Evolutionary conservation across 2,888 invertebrate species (phyloP).

Genomic region (Allygus modestus): DNA sequence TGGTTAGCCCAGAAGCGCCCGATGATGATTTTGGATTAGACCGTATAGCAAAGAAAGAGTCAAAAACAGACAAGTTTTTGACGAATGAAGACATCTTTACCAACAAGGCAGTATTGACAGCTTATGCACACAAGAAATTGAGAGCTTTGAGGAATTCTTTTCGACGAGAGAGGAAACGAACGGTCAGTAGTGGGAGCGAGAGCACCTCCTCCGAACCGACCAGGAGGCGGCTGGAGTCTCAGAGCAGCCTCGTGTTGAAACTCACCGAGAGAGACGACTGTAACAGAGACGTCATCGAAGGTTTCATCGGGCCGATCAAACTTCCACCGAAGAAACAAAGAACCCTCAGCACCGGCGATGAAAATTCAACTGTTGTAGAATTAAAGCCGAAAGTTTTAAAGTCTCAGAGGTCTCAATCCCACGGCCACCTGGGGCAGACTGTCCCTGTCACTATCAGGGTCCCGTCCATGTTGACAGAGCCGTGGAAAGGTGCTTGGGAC

Average conservation of each 20-base stretch:
- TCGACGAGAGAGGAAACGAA: constrained; percentile 32
- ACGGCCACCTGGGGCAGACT: not conserved
- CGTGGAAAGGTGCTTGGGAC: constrained; percentile 48
- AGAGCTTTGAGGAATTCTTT: constrained; percentile 38
- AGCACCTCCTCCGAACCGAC: constrained; percentile 20
- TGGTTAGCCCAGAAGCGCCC: not conserved
- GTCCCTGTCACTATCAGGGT: not conserved
- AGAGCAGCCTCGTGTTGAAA: constrained; percentile 29
- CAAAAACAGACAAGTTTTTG: not conserved
- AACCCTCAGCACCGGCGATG: constrained; percentile 11
- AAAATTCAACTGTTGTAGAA: not conserved
- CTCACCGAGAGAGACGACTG: constrained; percentile 13
- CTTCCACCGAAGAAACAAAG: constrained; percentile 35
- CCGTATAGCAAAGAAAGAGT: not conserved
- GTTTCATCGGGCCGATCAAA: constrained; percentile 12
- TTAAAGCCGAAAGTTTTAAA: not conserved
- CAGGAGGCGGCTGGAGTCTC: constrained; percentile 1
- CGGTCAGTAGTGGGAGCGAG: constrained; percentile 14
- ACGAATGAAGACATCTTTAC: constrained; percentile 32
- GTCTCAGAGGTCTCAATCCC: constrained; percentile 19
- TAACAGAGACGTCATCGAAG: constrained; percentile 35
- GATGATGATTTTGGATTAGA: constrained; percentile 32
- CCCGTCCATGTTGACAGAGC: not conserved
- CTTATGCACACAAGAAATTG: constrained; percentile 20
- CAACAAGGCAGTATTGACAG: not conserved